Evolutionary conservation across 1,140 invertebrate species (phyloP).

Genomic region (Eciton burchellii): DNA sequence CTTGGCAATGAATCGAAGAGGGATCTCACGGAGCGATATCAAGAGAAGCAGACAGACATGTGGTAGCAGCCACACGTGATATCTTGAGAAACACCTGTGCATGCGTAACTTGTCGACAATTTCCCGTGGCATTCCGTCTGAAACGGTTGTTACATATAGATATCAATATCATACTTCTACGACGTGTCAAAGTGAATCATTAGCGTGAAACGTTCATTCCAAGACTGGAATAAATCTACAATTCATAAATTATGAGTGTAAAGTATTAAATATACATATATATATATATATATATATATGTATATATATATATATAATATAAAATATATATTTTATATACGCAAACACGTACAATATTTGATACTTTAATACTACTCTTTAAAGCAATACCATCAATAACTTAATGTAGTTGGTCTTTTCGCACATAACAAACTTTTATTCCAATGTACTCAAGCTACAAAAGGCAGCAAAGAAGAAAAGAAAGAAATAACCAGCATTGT

Average conservation of each 20-base stretch:
- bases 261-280: neutral
- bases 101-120: constrained; percentile 78
- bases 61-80: constrained; percentile 75
- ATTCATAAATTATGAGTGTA: constrained; percentile 17
- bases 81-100: constrained; percentile 83
- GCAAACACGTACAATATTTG: neutral
- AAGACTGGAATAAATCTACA: neutral
- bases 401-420: neutral
- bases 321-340: neutral
- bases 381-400: no score
- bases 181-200: constrained; percentile 47
- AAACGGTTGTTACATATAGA: constrained; percentile 72
- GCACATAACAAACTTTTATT: neutral
- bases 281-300: neutral
- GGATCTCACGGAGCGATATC: constrained; percentile 29
- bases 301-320: neutral
- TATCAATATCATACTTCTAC: constrained; percentile 47
- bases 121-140: constrained; percentile 71
- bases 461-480: neutral
- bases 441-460: neutral
- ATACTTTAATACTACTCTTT: neutral
- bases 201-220: constrained; percentile 21
- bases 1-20: neutral
- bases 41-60: constrained; percentile 20
- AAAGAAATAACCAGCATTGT: constrained; percentile 61